Evolutionary conservation across 1,140 invertebrate genomes (phyloP).

Genomic region (Rhopalosiphum maidis): DNA sequence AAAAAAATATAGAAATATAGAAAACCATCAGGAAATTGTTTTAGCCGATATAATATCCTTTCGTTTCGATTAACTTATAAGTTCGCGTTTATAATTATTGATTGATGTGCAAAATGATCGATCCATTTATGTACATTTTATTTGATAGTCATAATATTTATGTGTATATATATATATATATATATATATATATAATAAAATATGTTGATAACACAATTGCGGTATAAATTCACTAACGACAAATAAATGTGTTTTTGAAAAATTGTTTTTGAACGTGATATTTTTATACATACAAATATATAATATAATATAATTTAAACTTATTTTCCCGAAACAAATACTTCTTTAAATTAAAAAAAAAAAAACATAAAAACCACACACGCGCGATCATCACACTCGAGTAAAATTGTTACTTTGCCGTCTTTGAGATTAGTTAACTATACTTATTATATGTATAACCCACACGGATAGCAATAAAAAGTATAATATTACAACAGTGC

Average conservation of each 20-base stretch:
- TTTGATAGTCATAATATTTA: no score
- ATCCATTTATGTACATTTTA: not conserved
- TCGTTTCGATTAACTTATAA: no score
- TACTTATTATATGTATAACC: not conserved
- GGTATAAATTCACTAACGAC: no score
- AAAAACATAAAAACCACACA: not conserved
- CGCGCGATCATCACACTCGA: not conserved
- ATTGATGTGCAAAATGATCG: not conserved
- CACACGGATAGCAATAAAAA: not conserved
- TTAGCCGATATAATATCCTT: no score
- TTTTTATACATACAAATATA: no score
- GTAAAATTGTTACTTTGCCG: not conserved
- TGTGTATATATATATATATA: no score
- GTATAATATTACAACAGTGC: not conserved
- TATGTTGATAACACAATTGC: no score
- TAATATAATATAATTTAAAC: not conserved
- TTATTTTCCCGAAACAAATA: not conserved
- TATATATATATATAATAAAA: no score
- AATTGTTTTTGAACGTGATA: no score
- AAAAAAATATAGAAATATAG: not conserved
- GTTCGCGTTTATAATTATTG: no score
- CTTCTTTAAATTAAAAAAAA: not conserved
- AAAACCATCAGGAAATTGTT: not conserved
- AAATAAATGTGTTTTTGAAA: no score
- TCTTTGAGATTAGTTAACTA: not conserved